Conservation (phyloP, 2,888 invertebrate genomes). For the Temnothorax rugatulus region DNA sequence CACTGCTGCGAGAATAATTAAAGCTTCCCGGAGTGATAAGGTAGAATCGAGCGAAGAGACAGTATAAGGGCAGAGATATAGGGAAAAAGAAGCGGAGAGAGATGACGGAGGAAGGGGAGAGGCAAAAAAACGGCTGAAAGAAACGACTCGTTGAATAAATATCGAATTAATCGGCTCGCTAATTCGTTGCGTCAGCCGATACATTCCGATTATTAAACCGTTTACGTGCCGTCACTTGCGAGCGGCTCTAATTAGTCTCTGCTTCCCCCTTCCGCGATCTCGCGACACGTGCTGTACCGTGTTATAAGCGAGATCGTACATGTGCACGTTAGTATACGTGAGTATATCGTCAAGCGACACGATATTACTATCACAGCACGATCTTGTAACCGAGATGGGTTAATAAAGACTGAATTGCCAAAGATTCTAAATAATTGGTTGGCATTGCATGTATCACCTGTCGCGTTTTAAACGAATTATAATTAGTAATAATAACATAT, state of each 20-base stretch:
- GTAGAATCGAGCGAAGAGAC: not conserved
- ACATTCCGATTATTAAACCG: conserved; percentile 62
- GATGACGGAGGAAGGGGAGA: not conserved
- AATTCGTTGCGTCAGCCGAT: conserved; percentile 39
- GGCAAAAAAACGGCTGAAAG: not conserved
- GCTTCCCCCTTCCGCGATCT: not conserved
- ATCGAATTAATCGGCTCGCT: conserved; percentile 57
- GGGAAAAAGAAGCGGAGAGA: not conserved
- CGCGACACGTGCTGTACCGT: conserved; percentile 43
- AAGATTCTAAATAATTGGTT: not conserved
- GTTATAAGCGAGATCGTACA: conserved; percentile 44
- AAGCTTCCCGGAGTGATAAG: conserved; percentile 38
- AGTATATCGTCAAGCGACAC: conserved; percentile 36
- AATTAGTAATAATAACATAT: not conserved
- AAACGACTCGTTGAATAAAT: conserved; percentile 38
- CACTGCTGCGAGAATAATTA: conserved; percentile 45
- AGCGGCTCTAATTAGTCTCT: conserved; percentile 58
- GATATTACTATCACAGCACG: not conserved
- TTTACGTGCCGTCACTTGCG: conserved; percentile 57
- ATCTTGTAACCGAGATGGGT: not conserved
- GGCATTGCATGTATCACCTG: not conserved
- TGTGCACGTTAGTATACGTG: conserved; percentile 3
- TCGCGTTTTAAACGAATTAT: not conserved
- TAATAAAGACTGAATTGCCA: not conserved
- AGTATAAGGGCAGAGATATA: not conserved